Percentiles rank a stretch among this genome's conserved stretches.
Evolutionary conservation across 1,140 invertebrate species (phyloP).

Genomic region (Doryteuthis pealeii): DNA sequence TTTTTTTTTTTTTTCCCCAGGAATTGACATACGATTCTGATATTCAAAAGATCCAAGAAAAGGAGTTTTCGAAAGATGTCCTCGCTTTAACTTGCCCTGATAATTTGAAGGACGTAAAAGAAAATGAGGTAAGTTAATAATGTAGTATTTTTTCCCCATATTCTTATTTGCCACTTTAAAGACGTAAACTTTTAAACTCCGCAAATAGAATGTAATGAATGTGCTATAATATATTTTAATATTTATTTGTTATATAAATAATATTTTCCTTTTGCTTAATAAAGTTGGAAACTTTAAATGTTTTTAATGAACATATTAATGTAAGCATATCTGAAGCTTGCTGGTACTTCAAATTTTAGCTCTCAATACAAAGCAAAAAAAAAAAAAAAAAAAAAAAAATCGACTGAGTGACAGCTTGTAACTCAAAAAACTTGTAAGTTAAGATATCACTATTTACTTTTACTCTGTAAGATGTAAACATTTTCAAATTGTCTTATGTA

Average conservation of each 20-base stretch:
- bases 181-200: neutral
- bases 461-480: too few species aligned
- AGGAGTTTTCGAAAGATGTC: conserved; percentile 65
- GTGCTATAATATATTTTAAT: neutral
- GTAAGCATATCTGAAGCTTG: too few species aligned
- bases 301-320: too few species aligned
- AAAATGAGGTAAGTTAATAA: conserved; percentile 62
- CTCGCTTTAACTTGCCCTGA: conserved; percentile 69
- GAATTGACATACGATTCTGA: neutral
- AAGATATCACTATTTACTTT: too few species aligned
- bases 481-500: too few species aligned
- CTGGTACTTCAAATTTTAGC: too few species aligned
- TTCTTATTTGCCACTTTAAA: neutral
- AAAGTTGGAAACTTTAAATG: too few species aligned
- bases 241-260: neutral
- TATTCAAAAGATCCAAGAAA: conserved; percentile 30
- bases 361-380: too few species aligned
- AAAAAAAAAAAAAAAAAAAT: too few species aligned
- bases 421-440: too few species aligned
- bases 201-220: neutral
- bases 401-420: too few species aligned
- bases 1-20: neutral
- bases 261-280: too few species aligned
- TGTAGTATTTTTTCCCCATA: neutral
- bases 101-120: conserved; percentile 67